phyloP scores from a whole-genome alignment of 2,888 invertebrate species.

The Brachyopa scutellaris region DNA sequence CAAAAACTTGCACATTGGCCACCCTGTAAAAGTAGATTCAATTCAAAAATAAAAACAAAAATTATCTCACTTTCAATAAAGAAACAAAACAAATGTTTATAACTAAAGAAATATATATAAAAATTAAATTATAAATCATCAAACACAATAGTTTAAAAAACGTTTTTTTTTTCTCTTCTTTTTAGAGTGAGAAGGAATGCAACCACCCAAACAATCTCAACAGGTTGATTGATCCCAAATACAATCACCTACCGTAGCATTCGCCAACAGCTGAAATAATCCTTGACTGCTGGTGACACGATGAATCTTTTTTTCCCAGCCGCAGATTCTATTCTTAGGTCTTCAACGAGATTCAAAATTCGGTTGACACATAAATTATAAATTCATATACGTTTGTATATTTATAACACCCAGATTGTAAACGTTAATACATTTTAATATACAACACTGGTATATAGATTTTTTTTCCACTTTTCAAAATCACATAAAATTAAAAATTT shows the following conservation, averaged over 20 bases:
- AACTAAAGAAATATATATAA: neutral
- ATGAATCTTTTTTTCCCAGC: constrained; percentile 55
- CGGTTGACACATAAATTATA: constrained; percentile 67
- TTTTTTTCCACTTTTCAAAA: constrained; percentile 56
- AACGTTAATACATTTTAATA: constrained; percentile 47
- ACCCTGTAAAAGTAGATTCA: too few relatives aligned
- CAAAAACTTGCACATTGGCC: neutral
- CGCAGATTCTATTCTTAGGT: constrained; percentile 51
- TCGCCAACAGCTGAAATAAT: constrained; percentile 69
- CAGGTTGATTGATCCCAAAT: constrained; percentile 71
- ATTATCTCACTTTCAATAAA: neutral
- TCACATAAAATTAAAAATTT: constrained; percentile 55
- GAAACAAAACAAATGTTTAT: neutral
- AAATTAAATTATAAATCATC: neutral
- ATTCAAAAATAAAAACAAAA: neutral
- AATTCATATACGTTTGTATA: constrained; percentile 41
- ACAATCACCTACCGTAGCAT: constrained; percentile 61
- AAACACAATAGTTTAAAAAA: neutral
- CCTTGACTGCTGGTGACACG: constrained; percentile 61
- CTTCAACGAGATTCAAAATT: constrained; percentile 64
- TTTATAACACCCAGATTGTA: constrained; percentile 44
- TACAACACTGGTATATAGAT: constrained; percentile 4
- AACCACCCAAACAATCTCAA: constrained; percentile 67
- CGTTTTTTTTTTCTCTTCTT: neutral
- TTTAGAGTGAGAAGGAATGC: neutral